Conservation (phyloP, 2,888 invertebrate species). For the Mythimna pallens region DNA sequence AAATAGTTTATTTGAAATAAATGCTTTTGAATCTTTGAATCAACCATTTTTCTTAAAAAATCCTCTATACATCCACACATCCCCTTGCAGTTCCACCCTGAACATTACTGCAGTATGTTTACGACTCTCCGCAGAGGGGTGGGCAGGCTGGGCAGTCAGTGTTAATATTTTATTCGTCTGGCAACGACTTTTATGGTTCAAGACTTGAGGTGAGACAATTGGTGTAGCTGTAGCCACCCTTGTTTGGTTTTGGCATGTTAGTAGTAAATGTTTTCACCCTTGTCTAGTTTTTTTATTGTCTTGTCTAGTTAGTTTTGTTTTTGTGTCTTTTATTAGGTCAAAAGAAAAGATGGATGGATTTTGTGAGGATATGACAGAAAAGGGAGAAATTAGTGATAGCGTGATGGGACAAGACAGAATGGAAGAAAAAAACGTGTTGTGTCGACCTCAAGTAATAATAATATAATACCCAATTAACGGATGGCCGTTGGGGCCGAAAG, state of each 20-base stretch:
- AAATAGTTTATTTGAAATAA: too few species aligned
- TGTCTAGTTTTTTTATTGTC: background rate
- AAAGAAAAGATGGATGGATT: too few species aligned
- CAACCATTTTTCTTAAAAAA: background rate
- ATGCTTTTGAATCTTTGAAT: too few species aligned
- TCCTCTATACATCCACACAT: background rate
- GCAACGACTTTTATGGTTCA: conserved; percentile 69
- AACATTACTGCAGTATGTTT: conserved; percentile 63
- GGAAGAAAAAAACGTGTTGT: too few species aligned
- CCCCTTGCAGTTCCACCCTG: conserved; percentile 28
- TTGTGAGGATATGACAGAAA: too few species aligned
- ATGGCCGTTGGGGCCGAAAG: too few species aligned
- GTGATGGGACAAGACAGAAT: too few species aligned
- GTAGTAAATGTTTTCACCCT: conserved; percentile 29
- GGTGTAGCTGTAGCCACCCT: conserved; percentile 31
- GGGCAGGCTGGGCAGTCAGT: conserved; percentile 42
- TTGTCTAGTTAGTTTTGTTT: too few species aligned
- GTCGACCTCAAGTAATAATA: too few species aligned
- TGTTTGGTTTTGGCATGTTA: background rate
- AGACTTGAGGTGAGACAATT: conserved; percentile 61
- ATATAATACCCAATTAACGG: too few species aligned
- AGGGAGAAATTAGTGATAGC: too few species aligned
- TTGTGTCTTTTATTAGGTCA: too few species aligned
- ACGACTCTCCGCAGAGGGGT: conserved; percentile 58
- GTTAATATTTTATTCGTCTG: conserved; percentile 72